A percentile compares a stretch with the other conserved stretches of the same genome.
Conservation (phyloP, 2,113 vertebrate genomes). For the Chaetorhynchus papuensis region DNA sequence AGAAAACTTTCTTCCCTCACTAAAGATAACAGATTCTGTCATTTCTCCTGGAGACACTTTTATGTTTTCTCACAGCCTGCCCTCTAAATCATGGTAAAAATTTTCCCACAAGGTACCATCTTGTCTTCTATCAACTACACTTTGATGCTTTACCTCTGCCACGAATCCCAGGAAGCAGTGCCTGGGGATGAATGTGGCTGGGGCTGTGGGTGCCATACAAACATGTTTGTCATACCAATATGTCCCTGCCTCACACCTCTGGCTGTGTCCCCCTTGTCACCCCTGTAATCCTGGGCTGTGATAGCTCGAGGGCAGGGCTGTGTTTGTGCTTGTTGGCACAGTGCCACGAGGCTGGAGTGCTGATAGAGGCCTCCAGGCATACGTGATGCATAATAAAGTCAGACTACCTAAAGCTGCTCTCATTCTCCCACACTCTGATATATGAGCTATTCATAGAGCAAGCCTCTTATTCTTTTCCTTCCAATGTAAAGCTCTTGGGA, state of each 20-base stretch:
- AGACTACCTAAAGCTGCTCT: background rate
- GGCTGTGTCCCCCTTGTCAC: background rate
- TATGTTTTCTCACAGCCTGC: background rate
- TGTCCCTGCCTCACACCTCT: background rate
- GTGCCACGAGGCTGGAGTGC: background rate
- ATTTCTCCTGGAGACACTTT: slow-evolving; percentile 10
- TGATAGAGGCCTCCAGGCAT: background rate
- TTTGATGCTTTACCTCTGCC: background rate
- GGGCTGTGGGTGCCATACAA: background rate
- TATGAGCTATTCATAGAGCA: background rate
- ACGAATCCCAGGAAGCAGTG: background rate
- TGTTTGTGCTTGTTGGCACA: background rate
- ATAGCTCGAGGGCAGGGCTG: background rate
- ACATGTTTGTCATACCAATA: background rate
- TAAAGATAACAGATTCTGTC: slow-evolving; percentile 9
- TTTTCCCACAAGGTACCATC: background rate
- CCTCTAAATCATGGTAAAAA: slow-evolving; percentile 20
- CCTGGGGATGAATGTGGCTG: background rate
- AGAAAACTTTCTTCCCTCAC: slow-evolving; percentile 3
- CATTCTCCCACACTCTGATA: background rate
- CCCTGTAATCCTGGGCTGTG: background rate
- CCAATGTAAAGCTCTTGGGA: background rate
- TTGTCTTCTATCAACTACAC: background rate
- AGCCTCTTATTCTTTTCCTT: background rate
- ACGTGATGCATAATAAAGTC: background rate